Evolutionary conservation across 2,797 vertebrate species (phyloP).

Genomic region (Macroramphosus scolopax): DNA sequence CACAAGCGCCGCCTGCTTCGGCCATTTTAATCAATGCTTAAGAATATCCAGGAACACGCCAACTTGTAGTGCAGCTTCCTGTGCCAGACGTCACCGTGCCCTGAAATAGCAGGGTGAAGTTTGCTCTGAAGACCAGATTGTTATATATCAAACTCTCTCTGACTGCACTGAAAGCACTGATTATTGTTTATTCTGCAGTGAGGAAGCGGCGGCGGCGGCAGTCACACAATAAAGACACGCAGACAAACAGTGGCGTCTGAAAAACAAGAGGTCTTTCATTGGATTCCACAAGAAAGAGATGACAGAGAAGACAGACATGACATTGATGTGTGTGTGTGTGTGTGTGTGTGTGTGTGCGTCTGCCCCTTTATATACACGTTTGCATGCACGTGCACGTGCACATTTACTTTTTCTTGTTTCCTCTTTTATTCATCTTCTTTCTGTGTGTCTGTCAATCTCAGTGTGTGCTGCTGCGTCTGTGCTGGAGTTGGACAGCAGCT

Average conservation of each 20-base stretch:
- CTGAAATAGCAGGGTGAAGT: too few relatives aligned
- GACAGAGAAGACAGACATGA: constrained; percentile 29
- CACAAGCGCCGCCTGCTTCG: too few relatives aligned
- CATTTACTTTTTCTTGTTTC: constrained; percentile 30
- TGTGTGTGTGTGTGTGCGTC: constrained; percentile 27
- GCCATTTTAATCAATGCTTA: too few relatives aligned
- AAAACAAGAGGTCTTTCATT: constrained; percentile 29
- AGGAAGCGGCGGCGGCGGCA: constrained; percentile 42
- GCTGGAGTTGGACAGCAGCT: constrained; percentile 59
- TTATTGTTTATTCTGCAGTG: constrained; percentile 50
- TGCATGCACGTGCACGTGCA: constrained; percentile 31
- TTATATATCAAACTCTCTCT: constrained; percentile 37
- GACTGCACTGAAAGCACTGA: constrained; percentile 49
- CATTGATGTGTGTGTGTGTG: constrained; percentile 36
- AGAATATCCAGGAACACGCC: too few relatives aligned
- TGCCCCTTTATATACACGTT: constrained; percentile 45
- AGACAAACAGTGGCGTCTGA: constrained; percentile 20
- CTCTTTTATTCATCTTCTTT: constrained; percentile 54
- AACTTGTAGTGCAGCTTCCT: too few relatives aligned
- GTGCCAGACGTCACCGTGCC: too few relatives aligned
- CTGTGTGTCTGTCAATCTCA: constrained; percentile 55
- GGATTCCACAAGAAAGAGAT: constrained; percentile 21
- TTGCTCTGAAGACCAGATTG: constrained; percentile 29
- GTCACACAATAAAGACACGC: constrained; percentile 31
- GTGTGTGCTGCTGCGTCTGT: constrained; percentile 49